Conservation (phyloP, 2,797 vertebrate species). For the Rhinophrynus dorsalis region DNA sequence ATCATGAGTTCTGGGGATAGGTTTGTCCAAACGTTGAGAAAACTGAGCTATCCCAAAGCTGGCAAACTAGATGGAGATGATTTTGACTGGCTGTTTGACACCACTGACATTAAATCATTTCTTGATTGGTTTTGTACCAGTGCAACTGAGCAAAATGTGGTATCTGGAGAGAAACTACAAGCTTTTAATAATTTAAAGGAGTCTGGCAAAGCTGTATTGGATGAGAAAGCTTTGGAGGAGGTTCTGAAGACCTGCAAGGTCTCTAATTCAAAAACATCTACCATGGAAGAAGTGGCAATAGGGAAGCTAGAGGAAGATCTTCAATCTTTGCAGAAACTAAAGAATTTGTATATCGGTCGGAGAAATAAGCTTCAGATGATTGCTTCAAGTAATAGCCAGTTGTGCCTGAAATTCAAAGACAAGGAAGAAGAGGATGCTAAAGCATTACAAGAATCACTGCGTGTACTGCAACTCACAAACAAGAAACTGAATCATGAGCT, state of each 20-base stretch:
- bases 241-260: slow-evolving; percentile 76
- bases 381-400: slow-evolving; percentile 61
- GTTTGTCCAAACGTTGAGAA: slow-evolving; percentile 83
- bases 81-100: slow-evolving; percentile 94
- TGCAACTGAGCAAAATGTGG: slow-evolving; percentile 71
- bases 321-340: slow-evolving; percentile 72
- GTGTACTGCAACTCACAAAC: slow-evolving; percentile 66
- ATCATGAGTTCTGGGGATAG: slow-evolving; percentile 83
- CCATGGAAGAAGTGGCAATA: slow-evolving; percentile 61
- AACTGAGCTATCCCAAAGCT: slow-evolving; percentile 78
- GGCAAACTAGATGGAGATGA: slow-evolving; percentile 79
- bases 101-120: slow-evolving; percentile 75
- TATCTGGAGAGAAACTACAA: slow-evolving; percentile 72
- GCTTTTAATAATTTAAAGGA: slow-evolving; percentile 71
- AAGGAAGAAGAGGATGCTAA: slow-evolving; percentile 60
- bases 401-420: slow-evolving; percentile 63
- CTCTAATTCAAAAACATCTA: slow-evolving; percentile 40
- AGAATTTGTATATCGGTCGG: slow-evolving; percentile 72
- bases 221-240: slow-evolving; percentile 76
- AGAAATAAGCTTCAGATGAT: slow-evolving; percentile 77
- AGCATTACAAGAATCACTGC: slow-evolving; percentile 65
- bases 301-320: slow-evolving; percentile 80
- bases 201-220: slow-evolving; percentile 76
- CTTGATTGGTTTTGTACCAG: slow-evolving; percentile 84
- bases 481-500: slow-evolving; percentile 72